These are phyloP conservation scores for Drosophila prosaltans DNA, from an alignment of 1,140 invertebrate species.

Conservation along the genomic window DNA sequence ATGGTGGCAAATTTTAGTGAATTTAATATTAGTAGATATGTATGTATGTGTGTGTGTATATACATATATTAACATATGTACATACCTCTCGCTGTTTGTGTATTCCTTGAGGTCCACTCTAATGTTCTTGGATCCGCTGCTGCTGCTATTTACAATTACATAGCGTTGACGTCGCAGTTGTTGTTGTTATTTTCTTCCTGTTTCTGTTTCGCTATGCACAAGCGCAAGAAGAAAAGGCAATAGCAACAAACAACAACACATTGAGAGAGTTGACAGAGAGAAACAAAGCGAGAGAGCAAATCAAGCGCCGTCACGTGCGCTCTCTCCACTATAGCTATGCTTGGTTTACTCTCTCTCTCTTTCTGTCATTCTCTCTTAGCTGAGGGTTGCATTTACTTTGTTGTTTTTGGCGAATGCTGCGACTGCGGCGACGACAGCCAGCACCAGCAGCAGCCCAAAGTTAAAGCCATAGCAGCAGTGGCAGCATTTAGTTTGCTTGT, in stretches of 20 bases:
- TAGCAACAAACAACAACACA: slow-evolving; percentile 28
- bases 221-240: slow-evolving; percentile 42
- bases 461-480: slow-evolving; percentile 63
- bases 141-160: slow-evolving; percentile 57
- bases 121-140: slow-evolving; percentile 39
- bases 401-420: slow-evolving; percentile 44
- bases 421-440: slow-evolving; percentile 53
- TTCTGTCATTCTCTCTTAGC: slow-evolving; percentile 21
- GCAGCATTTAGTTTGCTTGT: slow-evolving; percentile 75
- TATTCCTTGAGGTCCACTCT: slow-evolving; percentile 36
- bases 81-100: neutral
- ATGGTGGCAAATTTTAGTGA: neutral
- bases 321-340: slow-evolving; percentile 38
- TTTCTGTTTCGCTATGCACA: slow-evolving; percentile 52
- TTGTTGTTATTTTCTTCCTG: slow-evolving; percentile 40
- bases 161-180: slow-evolving; percentile 28
- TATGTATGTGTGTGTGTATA: neutral
- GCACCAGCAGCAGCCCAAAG: slow-evolving; percentile 56
- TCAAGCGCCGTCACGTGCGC: slow-evolving; percentile 66
- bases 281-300: slow-evolving; percentile 27
- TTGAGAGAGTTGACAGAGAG: slow-evolving; percentile 13
- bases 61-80: no score
- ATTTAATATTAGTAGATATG: no score
- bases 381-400: slow-evolving; percentile 53
- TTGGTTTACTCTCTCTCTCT: slow-evolving; percentile 25